Evolutionary conservation across 2,888 invertebrate genomes (phyloP).

Genomic region (Aethes cnicana): DNA sequence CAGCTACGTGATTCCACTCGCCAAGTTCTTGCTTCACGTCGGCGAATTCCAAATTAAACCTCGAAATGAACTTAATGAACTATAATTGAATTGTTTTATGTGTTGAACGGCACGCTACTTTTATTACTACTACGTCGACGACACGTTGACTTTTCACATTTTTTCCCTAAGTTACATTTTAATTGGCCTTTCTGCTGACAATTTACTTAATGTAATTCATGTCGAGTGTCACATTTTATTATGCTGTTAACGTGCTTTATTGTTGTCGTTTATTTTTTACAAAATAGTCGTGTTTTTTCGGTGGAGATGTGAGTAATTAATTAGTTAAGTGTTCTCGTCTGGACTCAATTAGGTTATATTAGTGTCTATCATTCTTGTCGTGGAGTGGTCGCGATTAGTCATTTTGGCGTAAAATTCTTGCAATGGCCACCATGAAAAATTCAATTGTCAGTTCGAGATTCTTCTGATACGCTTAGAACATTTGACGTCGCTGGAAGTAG

Average conservation of each 20-base stretch:
- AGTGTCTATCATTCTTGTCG: not conserved
- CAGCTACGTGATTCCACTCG: slow-evolving; percentile 34
- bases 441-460: no score
- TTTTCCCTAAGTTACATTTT: slow-evolving; percentile 17
- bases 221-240: slow-evolving; percentile 19
- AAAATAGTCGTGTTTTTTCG: slow-evolving; percentile 6
- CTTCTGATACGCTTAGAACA: no score
- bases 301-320: slow-evolving; percentile 1
- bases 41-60: slow-evolving; percentile 58
- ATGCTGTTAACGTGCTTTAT: slow-evolving; percentile 17
- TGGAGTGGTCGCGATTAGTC: no score
- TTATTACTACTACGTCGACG: slow-evolving; percentile 11
- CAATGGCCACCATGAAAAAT: no score
- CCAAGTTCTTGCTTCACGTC: slow-evolving; percentile 48
- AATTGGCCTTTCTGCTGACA: slow-evolving; percentile 17
- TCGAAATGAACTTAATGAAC: slow-evolving; percentile 39
- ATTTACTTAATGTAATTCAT: slow-evolving; percentile 22
- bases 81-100: slow-evolving; percentile 27
- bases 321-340: slow-evolving; percentile 2
- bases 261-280: slow-evolving; percentile 13
- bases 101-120: slow-evolving; percentile 20
- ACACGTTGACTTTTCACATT: slow-evolving; percentile 20
- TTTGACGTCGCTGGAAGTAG: no score
- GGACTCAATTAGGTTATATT: not conserved
- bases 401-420: no score